Base-by-base conservation (phyloP, 37 sponge, comb jelly and placozoan species). In the Halisarca cf. caerulea region DNA sequence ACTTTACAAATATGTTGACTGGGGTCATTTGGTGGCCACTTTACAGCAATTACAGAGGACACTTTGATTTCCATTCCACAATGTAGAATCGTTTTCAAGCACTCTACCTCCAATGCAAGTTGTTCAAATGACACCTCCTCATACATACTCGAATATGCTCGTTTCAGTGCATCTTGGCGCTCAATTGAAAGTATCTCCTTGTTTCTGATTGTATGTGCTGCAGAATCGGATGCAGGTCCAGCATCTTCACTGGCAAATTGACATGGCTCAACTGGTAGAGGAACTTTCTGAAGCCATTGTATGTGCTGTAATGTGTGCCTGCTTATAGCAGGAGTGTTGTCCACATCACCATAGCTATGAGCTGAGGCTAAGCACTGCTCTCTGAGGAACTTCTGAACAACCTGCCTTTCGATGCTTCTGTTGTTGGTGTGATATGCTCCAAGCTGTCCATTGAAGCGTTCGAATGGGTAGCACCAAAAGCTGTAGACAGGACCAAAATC, bases 381-480 rank as follows among this genome's bases (percentile, higher is more conserved):
- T 6, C 64, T 32, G 8, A 33, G 18, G 18, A 71, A 44, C 71
- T 62, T 78, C 66, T 83, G 59, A 60, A 79, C 79, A 4, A 91
- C 2, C 59, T 91, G 91, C 9, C 86, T n/a, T 17, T 70, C 55
- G 44, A 87, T 71, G 40, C 28, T 41, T 33, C 41, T 83, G 53
- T 47, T 72, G 44, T 91, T 91, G 18, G 86, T 90, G 44, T 82
- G 86, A 36, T 83, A 90, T 21, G 83, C 70, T 21, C 83, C 83
- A 24, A 90, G 78, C 8, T 82, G 58, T 2, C 90, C 90, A 66
- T 90, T 90, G 32, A 86, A 51, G 30, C 86, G 66, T 28, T 90
- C 90, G 82, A 86, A 90, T 25, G 86, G 21, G 53, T 71, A 90
- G 18, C 36, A 75, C 90, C 90, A 90, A 60, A 90, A 90, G 17